These are phyloP conservation scores for Leptinotarsa peninsularis DNA, from an alignment of 2,888 invertebrate species.

Conservation along the genomic window DNA sequence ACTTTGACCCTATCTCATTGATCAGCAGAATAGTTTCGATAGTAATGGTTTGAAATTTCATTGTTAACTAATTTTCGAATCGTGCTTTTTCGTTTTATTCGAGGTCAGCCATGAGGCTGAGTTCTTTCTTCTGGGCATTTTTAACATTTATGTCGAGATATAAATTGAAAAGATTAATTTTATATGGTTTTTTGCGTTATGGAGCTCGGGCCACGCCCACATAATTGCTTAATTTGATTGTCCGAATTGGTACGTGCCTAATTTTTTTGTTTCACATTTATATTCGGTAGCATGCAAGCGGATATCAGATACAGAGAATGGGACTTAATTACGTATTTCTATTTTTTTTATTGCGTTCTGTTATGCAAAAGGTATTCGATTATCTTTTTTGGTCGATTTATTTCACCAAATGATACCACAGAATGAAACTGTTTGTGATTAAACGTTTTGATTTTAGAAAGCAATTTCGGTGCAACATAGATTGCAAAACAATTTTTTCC, in stretches of 20 bases:
- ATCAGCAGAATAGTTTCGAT: slow-evolving; percentile 35
- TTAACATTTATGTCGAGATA: slow-evolving; percentile 38
- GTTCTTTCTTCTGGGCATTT: slow-evolving; percentile 38
- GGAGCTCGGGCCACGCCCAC: slow-evolving; percentile 29
- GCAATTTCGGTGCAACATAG: not conserved
- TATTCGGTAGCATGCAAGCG: slow-evolving; percentile 23
- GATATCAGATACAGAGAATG: slow-evolving; percentile 11
- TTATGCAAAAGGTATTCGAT: slow-evolving; percentile 20
- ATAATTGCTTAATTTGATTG: slow-evolving; percentile 31
- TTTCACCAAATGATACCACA: slow-evolving; percentile 6
- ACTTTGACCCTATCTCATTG: slow-evolving; percentile 36
- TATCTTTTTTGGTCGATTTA: slow-evolving; percentile 14
- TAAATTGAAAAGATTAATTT: slow-evolving; percentile 38
- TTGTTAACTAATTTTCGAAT: slow-evolving; percentile 40
- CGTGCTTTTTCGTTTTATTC: slow-evolving; percentile 38
- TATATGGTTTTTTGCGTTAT: slow-evolving; percentile 28
- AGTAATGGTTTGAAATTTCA: slow-evolving; percentile 34
- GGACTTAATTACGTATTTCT: slow-evolving; percentile 15
- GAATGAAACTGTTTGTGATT: not conserved
- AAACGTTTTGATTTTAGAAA: not conserved
- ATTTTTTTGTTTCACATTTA: slow-evolving; percentile 22
- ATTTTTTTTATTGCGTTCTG: slow-evolving; percentile 2
- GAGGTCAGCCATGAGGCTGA: slow-evolving; percentile 34
- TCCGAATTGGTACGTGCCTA: slow-evolving; percentile 25
- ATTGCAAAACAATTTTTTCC: not conserved